phyloP scores from a whole-genome alignment of 2,888 invertebrate species.

The Apamea epomidion region DNA sequence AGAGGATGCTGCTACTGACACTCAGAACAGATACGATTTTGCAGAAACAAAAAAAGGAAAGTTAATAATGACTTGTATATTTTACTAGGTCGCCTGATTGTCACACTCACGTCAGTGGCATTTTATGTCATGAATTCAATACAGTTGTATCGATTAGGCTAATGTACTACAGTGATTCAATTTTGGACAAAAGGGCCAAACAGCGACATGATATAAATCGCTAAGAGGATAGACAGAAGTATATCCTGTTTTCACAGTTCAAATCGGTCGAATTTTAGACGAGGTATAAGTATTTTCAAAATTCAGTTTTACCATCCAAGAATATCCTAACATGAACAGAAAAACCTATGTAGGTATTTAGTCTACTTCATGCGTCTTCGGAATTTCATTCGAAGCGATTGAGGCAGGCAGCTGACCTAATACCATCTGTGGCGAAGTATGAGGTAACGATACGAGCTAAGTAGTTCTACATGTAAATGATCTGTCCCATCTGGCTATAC shows the following conservation, averaged over 20 bases:
- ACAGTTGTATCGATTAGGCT: slow-evolving; percentile 19
- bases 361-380: background rate
- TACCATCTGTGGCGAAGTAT: slow-evolving; percentile 28
- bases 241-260: background rate
- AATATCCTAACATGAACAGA: background rate
- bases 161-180: background rate
- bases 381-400: slow-evolving; percentile 19
- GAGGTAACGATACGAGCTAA: slow-evolving; percentile 7
- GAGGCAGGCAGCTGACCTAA: slow-evolving; percentile 19
- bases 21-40: background rate
- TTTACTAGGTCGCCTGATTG: slow-evolving; percentile 1
- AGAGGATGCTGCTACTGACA: background rate
- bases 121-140: slow-evolving; percentile 20
- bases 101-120: background rate
- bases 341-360: background rate
- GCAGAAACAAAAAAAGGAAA: background rate
- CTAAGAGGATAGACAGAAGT: background rate
- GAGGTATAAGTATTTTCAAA: background rate
- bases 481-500: slow-evolving; percentile 7
- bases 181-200: background rate
- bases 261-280: background rate
- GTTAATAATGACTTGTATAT: background rate
- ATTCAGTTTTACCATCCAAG: background rate
- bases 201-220: background rate
- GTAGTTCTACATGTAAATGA: background rate